These are phyloP conservation scores for Notocelia uddmanniana DNA, from an alignment of 2,888 invertebrate species.

Conservation along the genomic window DNA sequence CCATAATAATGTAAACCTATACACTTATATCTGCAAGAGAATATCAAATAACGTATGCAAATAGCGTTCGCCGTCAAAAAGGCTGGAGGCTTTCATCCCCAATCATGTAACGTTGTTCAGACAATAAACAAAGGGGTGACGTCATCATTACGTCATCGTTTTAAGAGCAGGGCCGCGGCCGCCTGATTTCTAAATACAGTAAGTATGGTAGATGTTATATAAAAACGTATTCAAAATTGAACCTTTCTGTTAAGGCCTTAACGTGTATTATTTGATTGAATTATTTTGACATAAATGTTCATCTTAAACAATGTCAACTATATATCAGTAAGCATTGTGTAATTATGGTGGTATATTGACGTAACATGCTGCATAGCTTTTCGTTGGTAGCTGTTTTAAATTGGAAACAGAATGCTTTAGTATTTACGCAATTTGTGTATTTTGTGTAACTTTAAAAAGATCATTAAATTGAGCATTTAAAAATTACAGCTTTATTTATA, in stretches of 20 bases:
- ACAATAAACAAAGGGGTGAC: constrained; percentile 39
- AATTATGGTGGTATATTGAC: constrained; percentile 18
- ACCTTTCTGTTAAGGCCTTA: neutral
- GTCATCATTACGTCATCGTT: constrained; percentile 38
- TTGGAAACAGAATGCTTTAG: neutral
- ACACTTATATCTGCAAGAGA: neutral
- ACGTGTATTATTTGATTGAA: neutral
- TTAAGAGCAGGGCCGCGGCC: constrained; percentile 21
- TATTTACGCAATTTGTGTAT: neutral
- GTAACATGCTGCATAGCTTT: constrained; percentile 15
- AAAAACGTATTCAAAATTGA: neutral
- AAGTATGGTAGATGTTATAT: neutral
- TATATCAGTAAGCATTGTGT: neutral
- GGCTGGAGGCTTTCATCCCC: constrained; percentile 12
- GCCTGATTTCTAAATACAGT: constrained; percentile 19
- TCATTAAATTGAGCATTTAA: too few species aligned
- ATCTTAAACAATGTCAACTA: neutral
- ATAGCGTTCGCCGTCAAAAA: constrained; percentile 2
- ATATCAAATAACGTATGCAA: constrained; percentile 17
- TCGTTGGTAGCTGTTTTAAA: neutral
- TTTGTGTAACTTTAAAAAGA: too few species aligned
- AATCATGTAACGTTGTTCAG: constrained; percentile 11
- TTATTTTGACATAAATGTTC: neutral
- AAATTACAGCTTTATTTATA: neutral
- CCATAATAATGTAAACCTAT: neutral